phyloP scores from a whole-genome alignment of 2,888 invertebrate species.

The Eudasyphora cyanicolor region DNA sequence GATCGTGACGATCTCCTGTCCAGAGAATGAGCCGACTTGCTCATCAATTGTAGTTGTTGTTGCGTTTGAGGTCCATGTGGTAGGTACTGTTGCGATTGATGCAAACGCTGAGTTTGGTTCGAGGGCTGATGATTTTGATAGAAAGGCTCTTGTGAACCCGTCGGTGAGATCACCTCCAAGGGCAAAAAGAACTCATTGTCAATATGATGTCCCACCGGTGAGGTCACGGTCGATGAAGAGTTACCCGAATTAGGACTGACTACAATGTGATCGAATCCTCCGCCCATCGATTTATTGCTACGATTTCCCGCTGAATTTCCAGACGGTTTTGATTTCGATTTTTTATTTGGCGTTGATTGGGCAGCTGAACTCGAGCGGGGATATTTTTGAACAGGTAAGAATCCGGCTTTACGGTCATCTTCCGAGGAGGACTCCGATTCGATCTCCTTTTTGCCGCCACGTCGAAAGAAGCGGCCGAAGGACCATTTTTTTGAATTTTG shows the following conservation, averaged over 20 bases:
- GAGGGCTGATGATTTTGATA: slow-evolving; percentile 69
- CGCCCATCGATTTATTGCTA: slow-evolving; percentile 81
- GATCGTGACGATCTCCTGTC: slow-evolving; percentile 71
- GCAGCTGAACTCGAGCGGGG: slow-evolving; percentile 30
- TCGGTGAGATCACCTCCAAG: slow-evolving; percentile 73
- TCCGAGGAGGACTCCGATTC: slow-evolving; percentile 78
- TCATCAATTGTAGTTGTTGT: slow-evolving; percentile 65
- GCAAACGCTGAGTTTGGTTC: slow-evolving; percentile 61
- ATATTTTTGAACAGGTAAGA: slow-evolving; percentile 69
- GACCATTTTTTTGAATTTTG: slow-evolving; percentile 85
- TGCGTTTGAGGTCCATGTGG: slow-evolving; percentile 61
- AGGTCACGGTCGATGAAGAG: slow-evolving; percentile 39
- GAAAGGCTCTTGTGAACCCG: slow-evolving; percentile 70
- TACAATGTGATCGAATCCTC: slow-evolving; percentile 85
- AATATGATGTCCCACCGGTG: slow-evolving; percentile 71
- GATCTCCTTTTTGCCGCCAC: slow-evolving; percentile 83
- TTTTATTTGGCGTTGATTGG: slow-evolving; percentile 63
- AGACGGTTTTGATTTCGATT: slow-evolving; percentile 75
- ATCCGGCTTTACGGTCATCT: slow-evolving; percentile 80
- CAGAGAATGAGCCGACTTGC: slow-evolving; percentile 74
- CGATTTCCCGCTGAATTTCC: slow-evolving; percentile 81
- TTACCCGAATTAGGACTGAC: slow-evolving; percentile 74
- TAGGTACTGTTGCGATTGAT: slow-evolving; percentile 60
- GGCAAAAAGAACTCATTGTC: slow-evolving; percentile 79
- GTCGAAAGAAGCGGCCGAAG: slow-evolving; percentile 88